Evolutionary conservation across 1,140 invertebrate genomes (phyloP).

Genomic region (Cydia strobilella): DNA sequence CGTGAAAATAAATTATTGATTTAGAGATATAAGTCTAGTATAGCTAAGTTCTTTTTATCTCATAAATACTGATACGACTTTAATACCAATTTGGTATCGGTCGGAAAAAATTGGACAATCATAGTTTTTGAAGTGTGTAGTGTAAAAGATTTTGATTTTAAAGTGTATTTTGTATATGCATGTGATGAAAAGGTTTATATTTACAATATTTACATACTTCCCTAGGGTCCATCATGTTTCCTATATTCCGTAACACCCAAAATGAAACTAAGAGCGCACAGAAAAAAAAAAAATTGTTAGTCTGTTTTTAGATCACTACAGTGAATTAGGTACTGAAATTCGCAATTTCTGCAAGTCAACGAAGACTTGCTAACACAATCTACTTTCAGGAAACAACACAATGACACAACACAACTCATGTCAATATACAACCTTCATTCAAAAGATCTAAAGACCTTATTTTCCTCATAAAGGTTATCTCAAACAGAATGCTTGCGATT

Average conservation of each 20-base stretch:
- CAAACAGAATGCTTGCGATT: constrained; percentile 1
- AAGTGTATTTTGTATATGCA: not conserved
- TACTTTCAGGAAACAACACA: not conserved
- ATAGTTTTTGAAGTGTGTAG: too few relatives aligned
- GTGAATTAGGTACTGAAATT: not conserved
- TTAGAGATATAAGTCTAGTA: too few relatives aligned
- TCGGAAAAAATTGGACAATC: too few relatives aligned
- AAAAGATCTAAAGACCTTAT: not conserved
- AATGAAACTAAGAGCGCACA: too few relatives aligned
- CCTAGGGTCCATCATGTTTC: too few relatives aligned
- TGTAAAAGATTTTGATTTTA: too few relatives aligned
- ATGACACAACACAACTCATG: not conserved
- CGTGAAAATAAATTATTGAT: too few relatives aligned
- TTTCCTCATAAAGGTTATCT: not conserved
- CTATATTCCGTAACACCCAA: too few relatives aligned
- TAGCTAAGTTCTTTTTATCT: too few relatives aligned
- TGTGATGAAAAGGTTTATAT: not conserved
- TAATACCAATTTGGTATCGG: too few relatives aligned
- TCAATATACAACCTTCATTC: not conserved
- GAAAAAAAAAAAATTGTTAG: not conserved
- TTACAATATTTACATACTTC: not conserved
- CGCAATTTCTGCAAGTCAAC: not conserved
- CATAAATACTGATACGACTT: too few relatives aligned
- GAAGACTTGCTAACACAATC: not conserved
- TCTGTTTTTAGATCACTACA: not conserved